phyloP scores from a whole-genome alignment of 2,797 vertebrate species.

The Huso huso region DNA sequence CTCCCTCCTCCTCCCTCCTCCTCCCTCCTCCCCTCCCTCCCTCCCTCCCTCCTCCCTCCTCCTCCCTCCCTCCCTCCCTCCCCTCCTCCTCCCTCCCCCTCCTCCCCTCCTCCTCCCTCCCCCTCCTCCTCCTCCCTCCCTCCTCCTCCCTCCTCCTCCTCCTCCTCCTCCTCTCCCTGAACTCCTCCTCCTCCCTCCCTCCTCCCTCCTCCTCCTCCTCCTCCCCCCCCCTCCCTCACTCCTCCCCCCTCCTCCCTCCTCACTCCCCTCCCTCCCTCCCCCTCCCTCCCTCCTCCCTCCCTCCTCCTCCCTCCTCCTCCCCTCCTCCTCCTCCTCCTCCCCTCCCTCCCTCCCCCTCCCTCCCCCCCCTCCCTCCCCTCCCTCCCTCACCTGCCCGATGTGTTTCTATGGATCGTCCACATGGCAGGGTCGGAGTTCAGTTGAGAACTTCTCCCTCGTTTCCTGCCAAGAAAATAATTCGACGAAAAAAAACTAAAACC shows the following conservation, averaged over 20 bases:
- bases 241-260: not conserved
- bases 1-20: too few relatives aligned
- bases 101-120: not conserved
- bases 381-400: not conserved
- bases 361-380: not conserved
- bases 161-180: not conserved
- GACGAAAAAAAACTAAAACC: too few relatives aligned
- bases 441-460: not conserved
- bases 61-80: not conserved
- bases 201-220: not conserved
- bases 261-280: too few relatives aligned
- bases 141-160: not conserved
- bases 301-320: not conserved
- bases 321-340: not conserved
- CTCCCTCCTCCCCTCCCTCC: not conserved
- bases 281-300: not conserved
- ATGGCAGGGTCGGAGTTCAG: too few relatives aligned
- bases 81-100: not conserved
- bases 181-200: too few relatives aligned
- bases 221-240: too few relatives aligned
- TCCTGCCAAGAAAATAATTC: not conserved
- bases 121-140: not conserved
- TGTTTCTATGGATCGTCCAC: not conserved
- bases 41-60: not conserved
- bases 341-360: not conserved